phyloP scores from a whole-genome alignment of 1,140 invertebrate genomes.

The Calycopis cecrops region DNA sequence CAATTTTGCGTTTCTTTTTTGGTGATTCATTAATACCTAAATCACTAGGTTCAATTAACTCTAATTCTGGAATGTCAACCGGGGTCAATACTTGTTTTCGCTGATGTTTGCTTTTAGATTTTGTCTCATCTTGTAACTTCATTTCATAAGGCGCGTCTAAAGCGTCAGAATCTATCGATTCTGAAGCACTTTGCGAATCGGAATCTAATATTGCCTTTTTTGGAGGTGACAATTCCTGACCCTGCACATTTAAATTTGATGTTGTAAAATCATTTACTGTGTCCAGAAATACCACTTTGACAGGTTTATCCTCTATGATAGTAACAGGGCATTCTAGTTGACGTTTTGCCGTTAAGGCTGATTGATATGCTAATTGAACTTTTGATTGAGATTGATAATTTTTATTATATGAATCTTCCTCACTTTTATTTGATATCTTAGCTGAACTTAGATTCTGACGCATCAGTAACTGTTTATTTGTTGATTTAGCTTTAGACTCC shows the following conservation, averaged over 20 bases:
- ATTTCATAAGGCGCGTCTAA: conserved; percentile 39
- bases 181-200: conserved; percentile 42
- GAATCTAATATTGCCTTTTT: conserved; percentile 35
- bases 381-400: conserved; percentile 64
- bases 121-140: conserved; percentile 48
- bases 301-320: conserved; percentile 64
- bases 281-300: conserved; percentile 62
- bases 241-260: conserved; percentile 47
- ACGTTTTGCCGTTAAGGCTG: conserved; percentile 52
- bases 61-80: conserved; percentile 62
- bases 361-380: conserved; percentile 61
- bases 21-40: conserved; percentile 50
- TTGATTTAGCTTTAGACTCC: conserved; percentile 44
- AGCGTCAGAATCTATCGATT: conserved; percentile 57
- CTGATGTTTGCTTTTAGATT: conserved; percentile 66
- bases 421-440: conserved; percentile 34
- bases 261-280: conserved; percentile 42
- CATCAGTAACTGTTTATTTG: conserved; percentile 34
- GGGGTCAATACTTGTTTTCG: conserved; percentile 71
- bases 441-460: conserved; percentile 31
- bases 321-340: conserved; percentile 52
- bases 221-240: conserved; percentile 50
- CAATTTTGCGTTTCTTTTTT: conserved; percentile 57
- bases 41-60: conserved; percentile 63
- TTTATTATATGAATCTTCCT: conserved; percentile 44